Percentiles rank a stretch among this genome's conserved stretches.
Evolutionary conservation across 1,140 invertebrate species (phyloP).

Genomic region (Sesamia nonagrioides): DNA sequence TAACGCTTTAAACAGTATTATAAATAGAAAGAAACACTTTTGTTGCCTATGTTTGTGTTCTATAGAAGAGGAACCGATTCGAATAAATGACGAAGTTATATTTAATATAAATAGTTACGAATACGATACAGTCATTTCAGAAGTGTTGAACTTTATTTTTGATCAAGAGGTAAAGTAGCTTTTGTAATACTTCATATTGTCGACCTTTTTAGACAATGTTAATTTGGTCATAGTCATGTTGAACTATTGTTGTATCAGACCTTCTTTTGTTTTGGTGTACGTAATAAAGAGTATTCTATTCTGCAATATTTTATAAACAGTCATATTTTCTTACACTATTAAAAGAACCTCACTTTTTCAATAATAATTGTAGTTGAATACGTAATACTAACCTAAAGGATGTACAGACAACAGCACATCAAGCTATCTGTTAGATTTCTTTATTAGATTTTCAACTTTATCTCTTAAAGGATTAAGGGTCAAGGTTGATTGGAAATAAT

Average conservation of each 20-base stretch:
- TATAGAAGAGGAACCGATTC: slow-evolving; percentile 52
- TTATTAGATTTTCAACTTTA: too few species aligned
- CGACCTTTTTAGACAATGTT: not conserved
- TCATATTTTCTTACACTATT: too few species aligned
- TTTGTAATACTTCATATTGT: not conserved
- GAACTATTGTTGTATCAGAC: not conserved
- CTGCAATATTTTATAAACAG: too few species aligned
- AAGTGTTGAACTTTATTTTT: slow-evolving; percentile 61
- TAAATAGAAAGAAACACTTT: slow-evolving; percentile 64
- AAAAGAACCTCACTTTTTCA: too few species aligned
- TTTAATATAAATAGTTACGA: slow-evolving; percentile 59
- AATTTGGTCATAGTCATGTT: not conserved
- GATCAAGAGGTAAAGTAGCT: slow-evolving; percentile 58
- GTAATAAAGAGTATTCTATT: too few species aligned
- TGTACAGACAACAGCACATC: too few species aligned
- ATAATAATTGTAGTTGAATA: too few species aligned
- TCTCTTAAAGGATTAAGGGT: too few species aligned
- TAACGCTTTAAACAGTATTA: slow-evolving; percentile 59
- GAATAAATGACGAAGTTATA: slow-evolving; percentile 64
- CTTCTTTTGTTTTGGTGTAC: too few species aligned
- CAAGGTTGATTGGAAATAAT: too few species aligned
- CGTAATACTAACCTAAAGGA: too few species aligned
- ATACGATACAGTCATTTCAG: slow-evolving; percentile 57
- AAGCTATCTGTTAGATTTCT: too few species aligned
- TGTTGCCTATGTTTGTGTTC: slow-evolving; percentile 67